Evolutionary conservation across 2,888 invertebrate species (phyloP).

Genomic region (Megastigmus dorsalis): DNA sequence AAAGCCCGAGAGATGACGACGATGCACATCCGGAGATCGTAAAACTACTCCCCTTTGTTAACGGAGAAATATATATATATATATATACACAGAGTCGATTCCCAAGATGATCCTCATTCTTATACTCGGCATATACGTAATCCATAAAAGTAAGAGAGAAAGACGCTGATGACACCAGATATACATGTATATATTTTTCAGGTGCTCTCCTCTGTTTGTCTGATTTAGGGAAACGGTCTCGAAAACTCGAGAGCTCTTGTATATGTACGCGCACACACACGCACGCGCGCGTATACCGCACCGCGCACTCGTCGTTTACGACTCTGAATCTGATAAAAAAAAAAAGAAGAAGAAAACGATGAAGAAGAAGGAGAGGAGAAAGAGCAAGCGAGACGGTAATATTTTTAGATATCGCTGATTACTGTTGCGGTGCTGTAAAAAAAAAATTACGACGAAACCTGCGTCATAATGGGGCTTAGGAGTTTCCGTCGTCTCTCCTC

Average conservation of each 20-base stretch:
- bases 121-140: too few species aligned
- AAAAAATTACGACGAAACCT: constrained; percentile 33
- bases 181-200: too few species aligned
- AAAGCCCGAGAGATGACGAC: too few species aligned
- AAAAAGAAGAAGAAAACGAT: neutral
- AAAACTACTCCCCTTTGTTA: too few species aligned
- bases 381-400: neutral
- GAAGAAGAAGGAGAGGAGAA: neutral
- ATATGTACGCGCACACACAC: neutral
- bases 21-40: too few species aligned
- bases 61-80: too few species aligned
- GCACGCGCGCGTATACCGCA: neutral
- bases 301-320: constrained; percentile 33
- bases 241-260: neutral
- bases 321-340: constrained; percentile 37
- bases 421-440: constrained; percentile 38
- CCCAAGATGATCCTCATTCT: neutral
- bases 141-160: too few species aligned
- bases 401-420: constrained; percentile 48
- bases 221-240: neutral
- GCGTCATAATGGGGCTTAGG: constrained; percentile 40
- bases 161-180: neutral
- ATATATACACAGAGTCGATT: neutral
- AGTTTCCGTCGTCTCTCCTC: neutral
- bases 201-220: neutral